phyloP scores from a whole-genome alignment of 1,140 invertebrate species.

The Drosophila mayri region DNA sequence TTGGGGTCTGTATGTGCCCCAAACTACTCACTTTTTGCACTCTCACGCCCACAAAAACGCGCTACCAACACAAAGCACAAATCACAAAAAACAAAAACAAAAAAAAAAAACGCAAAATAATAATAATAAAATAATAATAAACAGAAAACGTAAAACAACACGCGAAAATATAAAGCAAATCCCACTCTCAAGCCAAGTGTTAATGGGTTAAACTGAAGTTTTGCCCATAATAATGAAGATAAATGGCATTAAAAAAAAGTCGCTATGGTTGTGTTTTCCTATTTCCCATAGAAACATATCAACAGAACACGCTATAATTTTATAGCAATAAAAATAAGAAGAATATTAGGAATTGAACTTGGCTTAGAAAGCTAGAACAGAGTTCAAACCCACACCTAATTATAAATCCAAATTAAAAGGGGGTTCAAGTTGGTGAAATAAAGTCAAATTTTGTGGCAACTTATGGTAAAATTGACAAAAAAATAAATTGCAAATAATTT shows the following conservation, averaged over 20 bases:
- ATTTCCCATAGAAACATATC: conserved; percentile 6
- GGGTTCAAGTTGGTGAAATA: neutral
- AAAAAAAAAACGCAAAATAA: neutral
- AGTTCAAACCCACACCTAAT: neutral
- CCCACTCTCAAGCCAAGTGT: conserved; percentile 36
- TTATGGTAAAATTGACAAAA: neutral
- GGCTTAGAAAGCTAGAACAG: neutral
- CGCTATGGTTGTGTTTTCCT: neutral
- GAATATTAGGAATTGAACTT: neutral
- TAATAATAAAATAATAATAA: conserved; percentile 5
- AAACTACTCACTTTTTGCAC: conserved; percentile 52
- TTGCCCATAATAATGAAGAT: conserved; percentile 38
- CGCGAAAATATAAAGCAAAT: conserved; percentile 25
- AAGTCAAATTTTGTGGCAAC: neutral
- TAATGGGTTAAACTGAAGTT: conserved; percentile 53
- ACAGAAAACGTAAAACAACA: conserved; percentile 7
- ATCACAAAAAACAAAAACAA: conserved; percentile 23
- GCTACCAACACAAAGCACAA: conserved; percentile 12
- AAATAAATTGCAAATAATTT: too few species aligned
- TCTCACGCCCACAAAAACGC: conserved; percentile 55
- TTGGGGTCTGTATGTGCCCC: conserved; percentile 15
- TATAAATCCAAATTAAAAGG: neutral
- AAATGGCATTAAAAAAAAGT: neutral
- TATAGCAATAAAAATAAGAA: neutral
- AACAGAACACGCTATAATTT: neutral